These are phyloP conservation scores for Pseudobourletiella spinata DNA, from an alignment of 1,140 invertebrate genomes.

Conservation along the genomic window DNA sequence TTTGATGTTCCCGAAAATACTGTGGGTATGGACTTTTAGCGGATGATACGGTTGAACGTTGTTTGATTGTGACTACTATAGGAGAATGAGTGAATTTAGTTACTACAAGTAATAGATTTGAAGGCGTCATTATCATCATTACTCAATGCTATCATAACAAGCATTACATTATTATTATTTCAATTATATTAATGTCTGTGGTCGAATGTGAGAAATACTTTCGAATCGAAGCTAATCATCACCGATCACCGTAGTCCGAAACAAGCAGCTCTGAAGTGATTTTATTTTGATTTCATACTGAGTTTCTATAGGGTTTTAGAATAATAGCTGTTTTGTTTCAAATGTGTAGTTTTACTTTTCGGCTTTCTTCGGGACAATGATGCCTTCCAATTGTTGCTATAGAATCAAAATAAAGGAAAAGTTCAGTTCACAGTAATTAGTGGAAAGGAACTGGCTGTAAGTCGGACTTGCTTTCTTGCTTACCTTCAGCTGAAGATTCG, in stretches of 20 bases:
- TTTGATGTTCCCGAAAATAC: no score
- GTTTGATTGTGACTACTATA: no score
- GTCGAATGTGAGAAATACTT: background rate
- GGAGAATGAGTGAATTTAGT: no score
- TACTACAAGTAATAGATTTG: no score
- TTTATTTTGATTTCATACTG: background rate
- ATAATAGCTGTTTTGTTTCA: background rate
- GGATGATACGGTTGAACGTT: no score
- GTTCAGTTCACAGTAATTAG: background rate
- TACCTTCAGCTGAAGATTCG: slow-evolving; percentile 88
- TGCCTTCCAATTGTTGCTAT: slow-evolving; percentile 80
- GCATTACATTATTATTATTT: background rate
- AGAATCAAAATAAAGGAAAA: slow-evolving; percentile 39
- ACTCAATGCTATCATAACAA: background rate
- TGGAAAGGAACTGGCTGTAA: no score
- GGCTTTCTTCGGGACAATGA: slow-evolving; percentile 80
- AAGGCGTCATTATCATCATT: background rate
- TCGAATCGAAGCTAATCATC: background rate
- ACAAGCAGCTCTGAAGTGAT: no score
- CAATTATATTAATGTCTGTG: background rate
- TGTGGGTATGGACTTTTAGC: no score
- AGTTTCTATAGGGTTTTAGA: background rate
- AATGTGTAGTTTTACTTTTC: background rate
- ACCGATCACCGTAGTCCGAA: background rate
- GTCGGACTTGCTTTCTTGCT: no score